Base-by-base conservation (phyloP, 1,140 invertebrate genomes). In the Tetraneura akinire region DNA sequence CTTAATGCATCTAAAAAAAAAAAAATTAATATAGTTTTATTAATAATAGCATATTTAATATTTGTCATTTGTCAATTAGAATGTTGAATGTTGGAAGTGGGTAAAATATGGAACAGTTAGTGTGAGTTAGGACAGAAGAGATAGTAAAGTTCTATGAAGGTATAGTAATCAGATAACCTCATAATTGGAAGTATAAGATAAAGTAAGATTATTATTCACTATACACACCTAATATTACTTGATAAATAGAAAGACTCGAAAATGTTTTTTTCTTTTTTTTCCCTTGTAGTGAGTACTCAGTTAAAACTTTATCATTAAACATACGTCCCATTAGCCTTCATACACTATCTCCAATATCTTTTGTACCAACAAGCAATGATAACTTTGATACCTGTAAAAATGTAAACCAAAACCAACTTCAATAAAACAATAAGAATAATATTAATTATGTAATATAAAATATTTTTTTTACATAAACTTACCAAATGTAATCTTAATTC, bases 261-360 rank as follows among this genome's bases (percentile, higher is more conserved):
- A 66, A 66, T 18, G 37, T 37, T 14, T n/a, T 66, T 42, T 66
- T 66, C 10, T 66, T 32, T 42, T 66, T 66, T 13, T 37, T 37
- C 16, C 32, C 62, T 37, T 37, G 29, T 0, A 66, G 18, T 18
- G 29, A 66, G 21, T 37, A 66, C 1, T 18, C 1, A n/a, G 62
- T 66, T 1, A 66, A n/a, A 10, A 66, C 6, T 16, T 66, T 26
- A 66, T 66, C 62, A 37, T 8, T 9, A 42, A 66, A 66, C 62
- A 66, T 66, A 9, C 37, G 26, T 5, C 26, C n/a, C 6, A 42
- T 18, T 11, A 66, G n/a, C 9, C 62, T 26, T n/a, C 62, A 29
- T 3, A 66, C 62, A 66, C 62, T 66, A 37, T 66, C 62, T 11
- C 62, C 62, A n/a, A 66, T 13, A 66, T 66, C 62, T 42, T 66